Base-by-base conservation (phyloP, 2,113 vertebrate species). In the Epinephelus cyanopodus region DNA sequence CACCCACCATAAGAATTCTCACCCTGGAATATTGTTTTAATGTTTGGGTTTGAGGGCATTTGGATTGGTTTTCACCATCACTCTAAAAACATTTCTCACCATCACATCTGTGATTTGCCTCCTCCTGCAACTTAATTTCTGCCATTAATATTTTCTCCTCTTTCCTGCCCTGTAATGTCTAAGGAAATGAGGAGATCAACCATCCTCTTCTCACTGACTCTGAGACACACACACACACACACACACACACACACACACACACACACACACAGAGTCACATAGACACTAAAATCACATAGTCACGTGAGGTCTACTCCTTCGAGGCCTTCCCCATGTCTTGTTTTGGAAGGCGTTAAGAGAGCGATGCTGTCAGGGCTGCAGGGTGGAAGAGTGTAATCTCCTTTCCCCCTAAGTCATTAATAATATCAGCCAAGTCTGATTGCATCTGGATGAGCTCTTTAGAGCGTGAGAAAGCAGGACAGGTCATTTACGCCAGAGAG, bases 381-480 rank as follows among this genome's bases (percentile, higher is more conserved):
- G 58, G 73, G 82, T 79, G 78, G 70, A 87, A 64, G 65, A 86
- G 83, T 45, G 65, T 88, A 87, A 90, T 87, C 84, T 77, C 85
- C 39, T 65, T 57, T 29, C 74, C 86, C 89, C 77, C 80, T n/a
- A 90, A 91, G 89, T 92, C 90, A 93, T 93, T 92, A 92, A 92
- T 93, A 92, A 89, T 85, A 88, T 86, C 84, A 89, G 85, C 83
- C 82, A 82, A 81, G 87, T 90, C 69, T 86, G 88, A 93, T 93
- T 92, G 85, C 86, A 92, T 92, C 90, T 89, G 71, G 81, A 87
- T 65, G 72, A 82, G 90, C 57, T 77, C 86, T 82, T 82, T 53
- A 83, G 90, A 94, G 89, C 87, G 78, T 92, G 92, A 92, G 93
- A 92, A 92, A 92, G 79, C 81, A 64, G 83, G 91, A 86, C 88